These are phyloP conservation scores for Florisuga fusca DNA, from an alignment of 2,797 vertebrate species.

Conservation along the genomic window DNA sequence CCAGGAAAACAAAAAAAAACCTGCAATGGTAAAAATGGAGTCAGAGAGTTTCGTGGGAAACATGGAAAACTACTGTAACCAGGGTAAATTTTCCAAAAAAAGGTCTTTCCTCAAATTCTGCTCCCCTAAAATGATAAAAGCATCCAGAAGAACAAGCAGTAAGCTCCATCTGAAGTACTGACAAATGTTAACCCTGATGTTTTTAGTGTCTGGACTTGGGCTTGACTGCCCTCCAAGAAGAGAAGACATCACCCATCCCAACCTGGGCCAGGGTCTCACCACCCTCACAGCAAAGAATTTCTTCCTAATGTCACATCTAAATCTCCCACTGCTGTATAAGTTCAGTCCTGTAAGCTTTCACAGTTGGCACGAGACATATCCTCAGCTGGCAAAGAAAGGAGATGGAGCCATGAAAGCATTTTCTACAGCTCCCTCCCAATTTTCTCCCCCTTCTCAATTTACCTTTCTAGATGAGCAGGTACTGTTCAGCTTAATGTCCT, in stretches of 20 bases:
- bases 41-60: neutral
- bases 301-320: too few relatives aligned
- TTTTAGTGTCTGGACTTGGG: neutral
- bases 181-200: neutral
- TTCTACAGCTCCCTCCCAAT: neutral
- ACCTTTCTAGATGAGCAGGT: neutral
- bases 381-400: neutral
- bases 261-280: too few relatives aligned
- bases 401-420: neutral
- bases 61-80: rapidly evolving
- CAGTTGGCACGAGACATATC: neutral
- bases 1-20: neutral
- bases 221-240: neutral
- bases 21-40: neutral
- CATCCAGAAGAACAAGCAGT: neutral
- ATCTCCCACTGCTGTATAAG: neutral
- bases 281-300: too few relatives aligned
- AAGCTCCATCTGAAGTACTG: neutral
- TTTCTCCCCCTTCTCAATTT: neutral
- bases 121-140: neutral
- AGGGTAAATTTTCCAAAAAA: neutral
- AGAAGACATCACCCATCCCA: neutral
- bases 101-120: neutral
- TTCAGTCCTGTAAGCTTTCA: neutral
- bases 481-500: neutral